Conservation (phyloP, 92 coral and sea anemone species). For the Heteractis magnifica region DNA sequence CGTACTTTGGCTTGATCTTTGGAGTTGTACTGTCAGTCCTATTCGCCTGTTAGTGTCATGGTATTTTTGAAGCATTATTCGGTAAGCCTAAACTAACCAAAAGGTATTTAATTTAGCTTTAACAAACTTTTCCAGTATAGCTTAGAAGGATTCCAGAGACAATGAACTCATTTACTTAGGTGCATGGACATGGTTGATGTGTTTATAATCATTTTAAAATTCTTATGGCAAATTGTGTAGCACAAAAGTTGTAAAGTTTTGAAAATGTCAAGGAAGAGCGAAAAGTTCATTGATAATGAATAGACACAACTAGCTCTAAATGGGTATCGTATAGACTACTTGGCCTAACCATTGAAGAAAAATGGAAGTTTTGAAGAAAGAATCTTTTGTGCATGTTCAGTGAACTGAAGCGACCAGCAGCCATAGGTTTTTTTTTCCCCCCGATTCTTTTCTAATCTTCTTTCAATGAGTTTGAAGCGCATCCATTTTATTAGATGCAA, state of each 20-base stretch:
- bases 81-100: neutral
- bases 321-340: no score
- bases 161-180: neutral
- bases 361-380: no score
- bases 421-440: no score
- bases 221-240: neutral
- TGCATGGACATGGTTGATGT: neutral
- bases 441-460: no score
- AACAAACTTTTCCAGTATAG: neutral
- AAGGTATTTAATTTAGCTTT: constrained; percentile 2
- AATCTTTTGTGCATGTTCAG: no score
- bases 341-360: no score
- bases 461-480: no score
- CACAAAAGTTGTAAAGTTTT: neutral
- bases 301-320: no score
- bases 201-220: neutral
- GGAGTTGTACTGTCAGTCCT: neutral
- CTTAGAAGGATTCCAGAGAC: neutral
- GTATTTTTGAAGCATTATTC: neutral
- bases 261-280: neutral
- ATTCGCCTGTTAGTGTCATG: neutral
- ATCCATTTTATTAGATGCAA: no score
- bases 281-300: neutral
- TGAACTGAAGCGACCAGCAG: no score
- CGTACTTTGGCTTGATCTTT: neutral